Evolutionary conservation across 2,113 vertebrate genomes (phyloP), one percentile per base, ranked within the genome.

Genomic region (Macrotis lagotis): DNA sequence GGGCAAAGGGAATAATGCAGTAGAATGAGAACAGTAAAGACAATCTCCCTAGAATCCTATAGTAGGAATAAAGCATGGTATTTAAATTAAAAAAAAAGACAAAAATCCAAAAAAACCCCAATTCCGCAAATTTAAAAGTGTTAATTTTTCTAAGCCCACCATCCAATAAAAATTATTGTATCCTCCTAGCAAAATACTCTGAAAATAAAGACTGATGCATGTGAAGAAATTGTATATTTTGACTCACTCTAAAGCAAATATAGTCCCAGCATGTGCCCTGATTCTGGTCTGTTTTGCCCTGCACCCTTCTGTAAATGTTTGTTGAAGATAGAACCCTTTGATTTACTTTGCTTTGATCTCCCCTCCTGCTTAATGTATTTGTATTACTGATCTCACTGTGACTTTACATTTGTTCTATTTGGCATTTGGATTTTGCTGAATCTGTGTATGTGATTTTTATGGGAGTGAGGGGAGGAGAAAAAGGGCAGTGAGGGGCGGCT

Each of bases 221-320:
- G 50, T 26, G 95, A 44, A 83, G 19, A 83, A 89, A 93, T 91
- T 90, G 94, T 31, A 93, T 94, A 93, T 94, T 95, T 90, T 90
- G 92, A 95, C 91, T 89, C 93, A 49, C 51, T 95, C 92, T 96
- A 92, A 94, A 91, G 66, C 25, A 90, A 95, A 50, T 25, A 93
- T 49, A 94, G 94, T 52, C 93, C 66, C 53, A 92, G 94, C 8
- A n/a, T 37, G 92, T 19, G 83, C 51, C 88, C 97, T 97, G 92
- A 95, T 97, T 96, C 91, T 74, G 90, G 92, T 48, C 28, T 66
- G 88, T 95, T 97, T 93, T 37, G 92, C 91, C 51, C 95, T 95
- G 92, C 89, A 31, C 92, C 74, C 53, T 91, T 95, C 83, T 96
- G 96, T 98, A 95, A 98, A 98, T 98, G 95, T 98, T 98, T 98